Percentiles rank a stretch among this genome's conserved stretches.
Conservation (phyloP, 2,888 invertebrate genomes). For the Amphipyra berbera region DNA sequence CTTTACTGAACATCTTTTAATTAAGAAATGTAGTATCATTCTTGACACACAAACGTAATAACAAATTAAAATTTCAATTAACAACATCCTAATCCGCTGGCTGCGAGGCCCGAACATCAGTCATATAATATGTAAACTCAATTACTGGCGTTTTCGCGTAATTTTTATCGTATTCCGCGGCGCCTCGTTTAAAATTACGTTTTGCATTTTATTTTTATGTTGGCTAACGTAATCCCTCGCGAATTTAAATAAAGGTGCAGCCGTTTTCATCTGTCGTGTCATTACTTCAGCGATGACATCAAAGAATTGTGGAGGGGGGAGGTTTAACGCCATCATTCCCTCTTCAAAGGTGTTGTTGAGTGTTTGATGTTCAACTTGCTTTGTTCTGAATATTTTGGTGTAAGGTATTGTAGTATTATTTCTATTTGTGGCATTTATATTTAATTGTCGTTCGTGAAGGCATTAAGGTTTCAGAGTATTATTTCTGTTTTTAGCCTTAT, state of each 20-base stretch:
- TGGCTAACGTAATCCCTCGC: conserved; percentile 13
- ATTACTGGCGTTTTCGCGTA: conserved; percentile 48
- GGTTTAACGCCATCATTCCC: background rate
- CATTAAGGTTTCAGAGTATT: too few species aligned
- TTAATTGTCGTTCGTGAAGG: too few species aligned
- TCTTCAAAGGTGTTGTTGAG: conserved; percentile 2
- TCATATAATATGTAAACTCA: conserved; percentile 51
- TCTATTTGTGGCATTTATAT: too few species aligned
- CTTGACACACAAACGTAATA: background rate
- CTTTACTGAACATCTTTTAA: too few species aligned
- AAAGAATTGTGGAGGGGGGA: conserved; percentile 19
- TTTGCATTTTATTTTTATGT: conserved; percentile 41
- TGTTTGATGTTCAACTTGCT: conserved; percentile 23
- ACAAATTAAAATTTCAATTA: conserved; percentile 7
- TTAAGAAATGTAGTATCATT: background rate
- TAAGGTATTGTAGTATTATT: background rate
- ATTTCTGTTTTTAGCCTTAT: too few species aligned
- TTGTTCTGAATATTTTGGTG: conserved; percentile 34
- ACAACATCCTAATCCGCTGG: conserved; percentile 9
- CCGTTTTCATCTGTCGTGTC: conserved; percentile 44
- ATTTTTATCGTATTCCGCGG: conserved; percentile 33
- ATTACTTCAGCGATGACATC: conserved; percentile 41
- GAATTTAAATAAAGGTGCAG: conserved; percentile 44
- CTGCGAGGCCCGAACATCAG: conserved; percentile 10
- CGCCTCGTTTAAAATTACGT: conserved; percentile 42